These are phyloP conservation scores for Elysia crispata DNA, from an alignment of 2,888 invertebrate genomes.

Conservation along the genomic window DNA sequence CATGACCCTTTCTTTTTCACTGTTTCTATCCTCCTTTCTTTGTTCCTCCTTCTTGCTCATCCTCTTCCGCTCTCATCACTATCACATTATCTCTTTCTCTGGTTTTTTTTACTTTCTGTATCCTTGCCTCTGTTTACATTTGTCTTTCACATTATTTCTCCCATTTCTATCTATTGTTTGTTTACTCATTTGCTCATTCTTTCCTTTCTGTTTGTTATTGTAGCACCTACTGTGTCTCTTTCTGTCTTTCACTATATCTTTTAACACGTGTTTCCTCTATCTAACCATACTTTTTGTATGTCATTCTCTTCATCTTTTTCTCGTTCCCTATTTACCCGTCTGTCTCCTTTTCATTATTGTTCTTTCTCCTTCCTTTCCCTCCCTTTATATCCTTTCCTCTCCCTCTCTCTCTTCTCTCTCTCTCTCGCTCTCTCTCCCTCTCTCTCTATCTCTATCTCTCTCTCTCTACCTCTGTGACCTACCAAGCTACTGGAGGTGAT, in stretches of 20 bases:
- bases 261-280: not conserved
- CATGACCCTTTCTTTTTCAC: constrained; percentile 24
- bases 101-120: constrained; percentile 13
- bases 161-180: not conserved
- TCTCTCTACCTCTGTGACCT: constrained; percentile 28
- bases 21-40: constrained; percentile 9
- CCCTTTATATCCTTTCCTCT: too few relatives aligned
- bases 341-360: constrained; percentile 14
- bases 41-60: not conserved
- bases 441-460: not conserved
- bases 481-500: too few relatives aligned
- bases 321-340: not conserved
- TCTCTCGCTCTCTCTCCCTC: too few relatives aligned
- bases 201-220: not conserved
- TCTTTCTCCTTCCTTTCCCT: not conserved
- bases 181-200: too few relatives aligned
- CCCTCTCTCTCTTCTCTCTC: not conserved
- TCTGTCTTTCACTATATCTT: constrained; percentile 6
- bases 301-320: not conserved
- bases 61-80: not conserved
- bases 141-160: not conserved
- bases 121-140: not conserved
- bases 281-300: not conserved
- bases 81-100: constrained; percentile 9
- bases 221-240: not conserved